Conservation (phyloP, 2,113 vertebrate species). For the Oncorhynchus clarkii region DNA sequence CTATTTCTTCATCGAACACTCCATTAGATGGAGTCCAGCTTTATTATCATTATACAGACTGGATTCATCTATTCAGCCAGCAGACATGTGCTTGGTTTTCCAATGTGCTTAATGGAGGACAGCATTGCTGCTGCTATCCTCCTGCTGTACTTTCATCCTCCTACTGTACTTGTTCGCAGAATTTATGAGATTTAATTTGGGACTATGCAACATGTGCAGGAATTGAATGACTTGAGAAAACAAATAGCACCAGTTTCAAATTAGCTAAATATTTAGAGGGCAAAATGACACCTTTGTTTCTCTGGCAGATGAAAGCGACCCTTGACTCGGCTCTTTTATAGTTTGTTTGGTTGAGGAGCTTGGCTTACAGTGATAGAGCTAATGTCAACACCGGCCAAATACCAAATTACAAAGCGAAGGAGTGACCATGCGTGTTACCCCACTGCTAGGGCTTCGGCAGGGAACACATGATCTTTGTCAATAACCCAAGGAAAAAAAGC, state of each 20-base stretch:
- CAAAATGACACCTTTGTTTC: conserved; percentile 33
- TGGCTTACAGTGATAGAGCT: conserved; percentile 21
- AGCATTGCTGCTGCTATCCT: background rate
- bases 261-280: conserved; percentile 45
- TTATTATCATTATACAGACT: background rate
- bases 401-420: conserved; percentile 32
- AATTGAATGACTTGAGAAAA: conserved; percentile 50
- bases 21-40: background rate
- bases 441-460: conserved; percentile 30
- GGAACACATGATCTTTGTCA: conserved; percentile 43
- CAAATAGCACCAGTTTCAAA: conserved; percentile 52
- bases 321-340: conserved; percentile 8
- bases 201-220: conserved; percentile 20
- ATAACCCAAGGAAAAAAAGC: conserved; percentile 26
- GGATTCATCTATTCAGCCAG: no score
- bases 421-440: conserved; percentile 22
- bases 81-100: background rate
- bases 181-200: conserved; percentile 7
- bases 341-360: conserved; percentile 43
- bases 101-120: background rate
- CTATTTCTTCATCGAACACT: no score
- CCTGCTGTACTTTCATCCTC: background rate
- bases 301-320: conserved; percentile 39
- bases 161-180: background rate
- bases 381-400: conserved; percentile 44